Percentiles rank a stretch among this genome's conserved stretches.
These are phyloP conservation scores for Euleptes europaea DNA, from an alignment of 2,113 vertebrate species.

Conservation along the genomic window DNA sequence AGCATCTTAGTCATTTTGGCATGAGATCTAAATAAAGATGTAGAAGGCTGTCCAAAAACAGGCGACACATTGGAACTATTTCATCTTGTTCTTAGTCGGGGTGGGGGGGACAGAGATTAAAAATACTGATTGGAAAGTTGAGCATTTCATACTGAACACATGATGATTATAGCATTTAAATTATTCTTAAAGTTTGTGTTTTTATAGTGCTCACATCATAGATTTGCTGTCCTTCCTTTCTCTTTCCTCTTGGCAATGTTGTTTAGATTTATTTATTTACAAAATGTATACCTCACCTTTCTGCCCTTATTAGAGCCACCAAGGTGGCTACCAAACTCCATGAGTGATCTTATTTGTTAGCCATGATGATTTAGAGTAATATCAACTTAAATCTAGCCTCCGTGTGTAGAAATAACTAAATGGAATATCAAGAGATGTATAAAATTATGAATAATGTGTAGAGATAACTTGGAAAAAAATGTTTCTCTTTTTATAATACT, in stretches of 20 bases:
- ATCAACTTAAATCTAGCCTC: too few species aligned
- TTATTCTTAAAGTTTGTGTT: neutral
- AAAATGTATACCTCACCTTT: too few species aligned
- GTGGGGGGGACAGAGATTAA: neutral
- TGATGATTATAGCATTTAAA: neutral
- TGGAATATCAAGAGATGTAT: too few species aligned
- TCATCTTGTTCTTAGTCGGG: neutral
- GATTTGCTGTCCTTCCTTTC: neutral
- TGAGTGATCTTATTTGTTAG: too few species aligned
- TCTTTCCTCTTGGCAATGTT: neutral
- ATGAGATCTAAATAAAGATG: neutral
- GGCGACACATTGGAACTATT: conserved; percentile 3
- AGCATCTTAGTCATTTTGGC: conserved; percentile 12
- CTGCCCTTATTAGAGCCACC: too few species aligned
- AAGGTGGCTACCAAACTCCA: too few species aligned
- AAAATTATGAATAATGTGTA: too few species aligned
- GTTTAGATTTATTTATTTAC: neutral
- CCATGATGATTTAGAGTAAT: too few species aligned
- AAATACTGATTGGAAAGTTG: conserved; percentile 17
- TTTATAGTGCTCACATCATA: neutral
- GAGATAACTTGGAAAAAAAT: too few species aligned
- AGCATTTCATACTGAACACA: neutral
- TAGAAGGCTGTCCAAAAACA: neutral
- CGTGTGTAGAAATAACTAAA: too few species aligned
- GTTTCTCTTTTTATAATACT: too few species aligned